Percentiles rank a stretch among this genome's conserved stretches.
Evolutionary conservation across 2,797 vertebrate genomes (phyloP).

Genomic region (Pantherophis vulpinus): DNA sequence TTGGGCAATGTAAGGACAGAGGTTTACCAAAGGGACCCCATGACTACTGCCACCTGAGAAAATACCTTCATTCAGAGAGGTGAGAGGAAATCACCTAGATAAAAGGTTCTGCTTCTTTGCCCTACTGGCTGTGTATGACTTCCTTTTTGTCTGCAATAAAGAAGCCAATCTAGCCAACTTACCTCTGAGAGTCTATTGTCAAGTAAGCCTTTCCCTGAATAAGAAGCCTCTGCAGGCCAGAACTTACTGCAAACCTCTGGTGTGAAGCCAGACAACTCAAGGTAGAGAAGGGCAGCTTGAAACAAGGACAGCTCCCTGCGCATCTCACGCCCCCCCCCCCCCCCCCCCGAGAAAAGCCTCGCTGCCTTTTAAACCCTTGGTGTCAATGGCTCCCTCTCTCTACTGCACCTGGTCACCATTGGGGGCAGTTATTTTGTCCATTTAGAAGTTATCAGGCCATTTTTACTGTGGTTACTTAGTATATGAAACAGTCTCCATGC

Average conservation of each 20-base stretch:
- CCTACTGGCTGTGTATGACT: not conserved
- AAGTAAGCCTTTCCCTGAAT: not conserved
- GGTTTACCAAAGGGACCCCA: not conserved
- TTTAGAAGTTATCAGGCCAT: not conserved
- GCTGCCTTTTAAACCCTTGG: not conserved
- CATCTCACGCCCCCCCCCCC: not conserved
- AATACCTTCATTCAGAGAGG: not conserved
- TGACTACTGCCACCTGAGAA: not conserved
- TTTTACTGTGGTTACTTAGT: not conserved
- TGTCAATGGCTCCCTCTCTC: not conserved
- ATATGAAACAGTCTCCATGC: not conserved
- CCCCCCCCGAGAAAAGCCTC: not conserved
- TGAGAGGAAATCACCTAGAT: not conserved
- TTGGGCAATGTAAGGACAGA: not conserved
- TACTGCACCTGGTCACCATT: not conserved
- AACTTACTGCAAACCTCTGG: not conserved
- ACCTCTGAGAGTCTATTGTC: not conserved
- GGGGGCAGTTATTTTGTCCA: not conserved
- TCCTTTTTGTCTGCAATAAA: not conserved
- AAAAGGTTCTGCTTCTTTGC: not conserved
- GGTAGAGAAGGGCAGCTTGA: too few species aligned
- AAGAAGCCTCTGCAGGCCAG: not conserved
- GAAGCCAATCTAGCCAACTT: not conserved
- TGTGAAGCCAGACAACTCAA: not conserved
- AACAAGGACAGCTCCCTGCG: too few species aligned